Evolutionary conservation across 2,797 vertebrate genomes (phyloP), one percentile per base, ranked within the genome.

Genomic region (Hippoglossus hippoglossus): DNA sequence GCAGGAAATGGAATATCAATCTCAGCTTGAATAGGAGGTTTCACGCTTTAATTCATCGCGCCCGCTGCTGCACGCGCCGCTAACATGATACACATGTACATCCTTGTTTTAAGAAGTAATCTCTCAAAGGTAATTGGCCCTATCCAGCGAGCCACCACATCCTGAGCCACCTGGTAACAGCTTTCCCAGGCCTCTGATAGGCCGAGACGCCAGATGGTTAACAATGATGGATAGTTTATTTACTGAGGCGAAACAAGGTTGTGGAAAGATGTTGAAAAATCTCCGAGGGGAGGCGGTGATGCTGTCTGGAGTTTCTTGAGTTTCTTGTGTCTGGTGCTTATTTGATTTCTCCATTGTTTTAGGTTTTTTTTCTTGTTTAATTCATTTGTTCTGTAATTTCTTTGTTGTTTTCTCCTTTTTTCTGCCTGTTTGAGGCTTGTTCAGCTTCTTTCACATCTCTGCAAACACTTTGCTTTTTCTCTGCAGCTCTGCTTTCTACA

Each of bases 211-310:
- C 88, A 85, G 81, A 79, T 74, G 82, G 85, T 73, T 92, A 92
- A 91, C 78, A 47, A 91, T 91, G 91, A 92, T 81, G 87, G 88
- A 92, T 91, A 81, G 87, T 89, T 93, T 91, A 91, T 92, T 92
- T 90, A 90, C 84, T 82, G 73, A 82, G 79, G 75, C 83, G 82
- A 89, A 93, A 86, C 90, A 81, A 87, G 87, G 81, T 71, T 86
- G 84, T 69, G 64, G 24, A 79, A 65, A 77, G 60, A 80, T 47
- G 78, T 72, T 31, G 49, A 28, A 44, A 39, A 34, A 3, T 44
- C 41, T 44, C 66, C 78, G 19, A 39, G 69, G 76, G 41, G 55
- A 58, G 51, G 47, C 3, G 12, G 55, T 58, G 61, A 69, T 36
- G 67, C 26, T 8, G 44, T 75, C 76, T 58, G 60, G 54, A 31